Evolutionary conservation across 2,797 vertebrate genomes (phyloP).

Genomic region (Uromys caudimaculatus): DNA sequence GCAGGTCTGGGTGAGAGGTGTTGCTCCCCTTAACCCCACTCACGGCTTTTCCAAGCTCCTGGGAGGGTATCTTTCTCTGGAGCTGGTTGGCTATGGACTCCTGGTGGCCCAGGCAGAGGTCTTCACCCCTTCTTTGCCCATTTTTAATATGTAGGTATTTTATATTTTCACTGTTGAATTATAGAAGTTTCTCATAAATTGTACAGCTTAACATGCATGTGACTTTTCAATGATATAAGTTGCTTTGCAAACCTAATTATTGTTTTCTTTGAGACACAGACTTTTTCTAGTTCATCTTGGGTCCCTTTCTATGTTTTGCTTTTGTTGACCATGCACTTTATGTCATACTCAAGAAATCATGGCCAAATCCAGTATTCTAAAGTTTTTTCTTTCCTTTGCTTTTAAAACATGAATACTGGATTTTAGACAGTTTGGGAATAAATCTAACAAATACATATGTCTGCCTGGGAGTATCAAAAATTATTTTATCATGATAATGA

Average conservation of each 20-base stretch:
- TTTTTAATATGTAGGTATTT: neutral
- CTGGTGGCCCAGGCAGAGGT: too few relatives aligned
- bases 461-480: constrained; percentile 5
- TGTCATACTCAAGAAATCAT: neutral
- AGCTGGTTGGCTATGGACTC: too few relatives aligned
- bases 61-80: too few relatives aligned
- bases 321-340: neutral
- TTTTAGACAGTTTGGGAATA: constrained; percentile 1
- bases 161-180: neutral
- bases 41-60: too few relatives aligned
- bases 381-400: neutral
- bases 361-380: neutral
- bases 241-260: too few relatives aligned
- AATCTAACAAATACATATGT: neutral
- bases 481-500: neutral
- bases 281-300: neutral
- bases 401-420: constrained; percentile 2
- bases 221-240: neutral
- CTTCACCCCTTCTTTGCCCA: too few relatives aligned
- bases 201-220: neutral
- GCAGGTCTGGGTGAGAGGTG: too few relatives aligned
- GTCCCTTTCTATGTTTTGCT: neutral
- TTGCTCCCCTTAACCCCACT: too few relatives aligned
- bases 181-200: neutral
- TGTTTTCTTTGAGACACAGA: neutral